Base-by-base conservation (phyloP, 2,888 invertebrate genomes). In the Dugesia japonica region DNA sequence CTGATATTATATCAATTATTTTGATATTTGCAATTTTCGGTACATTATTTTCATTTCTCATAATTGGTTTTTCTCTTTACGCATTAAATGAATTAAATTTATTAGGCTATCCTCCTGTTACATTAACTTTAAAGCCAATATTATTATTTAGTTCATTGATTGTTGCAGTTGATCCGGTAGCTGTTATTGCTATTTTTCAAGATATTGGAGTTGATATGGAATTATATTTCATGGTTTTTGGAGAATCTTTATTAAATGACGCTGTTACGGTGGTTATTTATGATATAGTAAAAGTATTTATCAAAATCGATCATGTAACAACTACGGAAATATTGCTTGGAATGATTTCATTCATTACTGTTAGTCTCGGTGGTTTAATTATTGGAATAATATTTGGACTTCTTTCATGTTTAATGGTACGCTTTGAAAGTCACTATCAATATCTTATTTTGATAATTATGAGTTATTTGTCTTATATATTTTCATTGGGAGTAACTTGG, bases 91-190 rank as follows among this genome's bases (percentile, higher is more conserved):
- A 76, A 17, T 76, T 71, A 15, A 83, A 83, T 13, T 81, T 81
- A 0, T 82, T 85, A 82, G 84, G 82, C 31, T 71, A 77, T 0
- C 74, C 79, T 38, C 38, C 9, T 7, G 71, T 56, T 9, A n/a
- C n/a, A n/a, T n/a, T n/a, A n/a, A 78, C 79, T 4, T 77, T 83
- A 15, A 79, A 81, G 20, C 81, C 82, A 75, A 80, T 82, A 38
- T 79, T 88, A 26, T 83, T 87, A 31, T 87, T 88, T 80, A 83
- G 85, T 27, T 84, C 87, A 1, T 82, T 88, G 15, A 87, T 87
- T 76, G 86, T 87, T 0, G 87, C 87, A 17, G 87, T 88, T 13
- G 87, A 87, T 81, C 87, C 87, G 0, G 87, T 87, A 1, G 87
- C 87, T 0, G 87, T 87, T 1, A 79, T 87, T 78, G 87, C 87